phyloP scores from a whole-genome alignment of 2,797 vertebrate genomes.

The Zalophus californianus region DNA sequence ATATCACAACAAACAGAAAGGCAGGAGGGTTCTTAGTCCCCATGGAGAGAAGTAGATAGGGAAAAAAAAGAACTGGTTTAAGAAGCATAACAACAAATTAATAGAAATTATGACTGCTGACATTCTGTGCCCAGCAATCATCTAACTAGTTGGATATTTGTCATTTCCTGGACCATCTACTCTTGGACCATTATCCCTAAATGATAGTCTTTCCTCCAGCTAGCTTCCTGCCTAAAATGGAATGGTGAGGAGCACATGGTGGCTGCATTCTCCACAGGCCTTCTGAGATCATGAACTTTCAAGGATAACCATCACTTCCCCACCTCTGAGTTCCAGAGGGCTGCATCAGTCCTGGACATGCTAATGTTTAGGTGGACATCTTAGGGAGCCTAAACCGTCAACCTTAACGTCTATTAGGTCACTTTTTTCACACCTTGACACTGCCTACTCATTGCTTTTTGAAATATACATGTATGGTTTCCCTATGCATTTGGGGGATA shows the following conservation, averaged over 20 bases:
- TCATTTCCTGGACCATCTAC: not conserved
- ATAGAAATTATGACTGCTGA: not conserved
- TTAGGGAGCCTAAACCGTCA: not conserved
- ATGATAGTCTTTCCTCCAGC: not conserved
- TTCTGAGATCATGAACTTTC: not conserved
- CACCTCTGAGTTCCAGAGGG: not conserved
- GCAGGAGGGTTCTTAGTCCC: not conserved
- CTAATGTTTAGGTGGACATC: not conserved
- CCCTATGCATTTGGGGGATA: not conserved
- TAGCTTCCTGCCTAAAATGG: not conserved
- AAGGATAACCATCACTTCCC: not conserved
- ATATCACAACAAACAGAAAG: not conserved
- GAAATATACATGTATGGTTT: not conserved
- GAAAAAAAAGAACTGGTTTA: not conserved
- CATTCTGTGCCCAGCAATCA: not conserved
- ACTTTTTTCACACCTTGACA: not conserved
- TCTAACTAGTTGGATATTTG: not conserved
- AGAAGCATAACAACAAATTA: not conserved
- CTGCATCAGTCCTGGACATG: not conserved
- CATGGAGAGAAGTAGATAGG: not conserved
- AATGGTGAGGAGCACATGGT: not conserved
- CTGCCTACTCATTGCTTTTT: not conserved
- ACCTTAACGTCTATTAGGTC: not conserved
- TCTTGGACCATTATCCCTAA: not conserved
- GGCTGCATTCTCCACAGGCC: not conserved